A percentile compares a stretch with the other conserved stretches of the same genome.
These are phyloP conservation scores for Rhogogaster chlorosoma DNA, from an alignment of 2,888 invertebrate species.

Conservation along the genomic window DNA sequence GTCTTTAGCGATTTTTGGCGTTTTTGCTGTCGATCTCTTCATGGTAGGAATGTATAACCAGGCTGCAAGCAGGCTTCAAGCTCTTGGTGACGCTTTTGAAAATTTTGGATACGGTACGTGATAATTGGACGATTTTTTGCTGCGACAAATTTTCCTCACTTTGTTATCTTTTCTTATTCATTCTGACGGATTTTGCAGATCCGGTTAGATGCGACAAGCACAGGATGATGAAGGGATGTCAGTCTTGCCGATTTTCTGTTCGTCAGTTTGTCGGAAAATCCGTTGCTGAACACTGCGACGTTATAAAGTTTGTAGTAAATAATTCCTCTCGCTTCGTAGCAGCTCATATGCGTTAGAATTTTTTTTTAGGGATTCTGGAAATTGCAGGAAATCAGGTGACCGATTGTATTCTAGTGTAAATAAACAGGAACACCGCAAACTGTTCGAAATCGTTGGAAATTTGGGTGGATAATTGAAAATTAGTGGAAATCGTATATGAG, in stretches of 20 bases:
- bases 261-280: conserved; percentile 5
- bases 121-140: not conserved
- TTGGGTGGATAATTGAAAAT: not conserved
- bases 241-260: not conserved
- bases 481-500: not conserved
- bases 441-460: not conserved
- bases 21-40: conserved; percentile 6
- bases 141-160: not conserved
- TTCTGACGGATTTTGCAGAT: not conserved
- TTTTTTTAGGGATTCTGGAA: not conserved
- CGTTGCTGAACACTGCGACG: conserved; percentile 21
- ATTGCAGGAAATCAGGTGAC: not conserved
- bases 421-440: not conserved
- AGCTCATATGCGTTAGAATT: not conserved
- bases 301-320: not conserved
- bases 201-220: not conserved
- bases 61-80: conserved; percentile 33
- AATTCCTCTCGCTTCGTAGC: not conserved
- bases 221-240: not conserved
- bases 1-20: conserved; percentile 4
- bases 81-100: not conserved
- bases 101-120: not conserved
- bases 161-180: not conserved
- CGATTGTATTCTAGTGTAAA: not conserved
- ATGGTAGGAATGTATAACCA: conserved; percentile 22